Conservation (phyloP, 2,113 vertebrate genomes). For the Oryzias melastigma region DNA sequence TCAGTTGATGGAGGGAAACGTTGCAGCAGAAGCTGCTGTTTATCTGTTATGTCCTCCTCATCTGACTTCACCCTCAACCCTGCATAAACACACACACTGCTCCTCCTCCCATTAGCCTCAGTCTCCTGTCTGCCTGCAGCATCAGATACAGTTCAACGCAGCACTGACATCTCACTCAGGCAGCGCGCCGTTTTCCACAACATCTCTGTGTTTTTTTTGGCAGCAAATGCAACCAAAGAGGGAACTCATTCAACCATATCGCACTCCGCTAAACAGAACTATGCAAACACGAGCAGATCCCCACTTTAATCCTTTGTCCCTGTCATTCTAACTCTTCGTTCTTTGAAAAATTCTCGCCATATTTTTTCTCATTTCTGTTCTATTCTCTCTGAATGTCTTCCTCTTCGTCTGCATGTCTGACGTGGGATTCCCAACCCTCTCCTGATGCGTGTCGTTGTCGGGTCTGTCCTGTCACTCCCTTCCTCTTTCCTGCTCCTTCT, state of each 20-base stretch:
- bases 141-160: conserved; percentile 50
- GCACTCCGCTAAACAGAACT: conserved; percentile 52
- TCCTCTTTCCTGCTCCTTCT: conserved; percentile 49
- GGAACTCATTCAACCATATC: conserved; percentile 42
- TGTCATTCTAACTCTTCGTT: conserved; percentile 55
- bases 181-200: conserved; percentile 18
- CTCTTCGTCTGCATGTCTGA: conserved; percentile 50
- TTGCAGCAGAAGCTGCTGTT: conserved; percentile 44
- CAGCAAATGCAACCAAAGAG: conserved; percentile 41
- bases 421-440: conserved; percentile 12
- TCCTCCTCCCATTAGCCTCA: conserved; percentile 27
- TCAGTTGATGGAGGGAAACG: conserved; percentile 45
- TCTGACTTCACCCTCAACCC: conserved; percentile 22
- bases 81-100: conserved; percentile 1
- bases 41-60: conserved; percentile 51
- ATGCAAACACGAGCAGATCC: conserved; percentile 69
- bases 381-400: conserved; percentile 37
- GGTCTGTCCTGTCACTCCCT: conserved; percentile 59
- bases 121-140: conserved; percentile 38
- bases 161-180: conserved; percentile 39
- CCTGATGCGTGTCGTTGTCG: conserved; percentile 45
- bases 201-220: conserved; percentile 48
- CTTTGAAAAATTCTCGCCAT: conserved; percentile 56
- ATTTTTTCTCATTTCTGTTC: conserved; percentile 26
- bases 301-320: conserved; percentile 54